phyloP scores from a whole-genome alignment of 2,113 vertebrate species.

The Nothobranchius furzeri region DNA sequence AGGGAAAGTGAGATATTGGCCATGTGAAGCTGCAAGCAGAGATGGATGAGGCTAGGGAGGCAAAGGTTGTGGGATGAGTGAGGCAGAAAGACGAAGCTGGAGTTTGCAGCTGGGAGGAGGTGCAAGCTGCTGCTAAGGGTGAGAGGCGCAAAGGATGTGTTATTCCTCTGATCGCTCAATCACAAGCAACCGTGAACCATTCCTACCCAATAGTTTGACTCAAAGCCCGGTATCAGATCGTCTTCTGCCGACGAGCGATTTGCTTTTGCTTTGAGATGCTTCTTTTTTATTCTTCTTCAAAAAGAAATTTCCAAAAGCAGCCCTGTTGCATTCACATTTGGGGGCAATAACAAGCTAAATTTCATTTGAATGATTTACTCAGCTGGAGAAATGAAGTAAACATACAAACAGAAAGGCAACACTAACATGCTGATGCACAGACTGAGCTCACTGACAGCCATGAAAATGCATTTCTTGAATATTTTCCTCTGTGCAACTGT shows the following conservation, averaged over 20 bases:
- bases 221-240: constrained; percentile 11
- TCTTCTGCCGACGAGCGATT: neutral
- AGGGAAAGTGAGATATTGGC: constrained; percentile 24
- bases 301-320: constrained; percentile 3
- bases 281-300: constrained; percentile 24
- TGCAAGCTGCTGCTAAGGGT: constrained; percentile 21
- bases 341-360: constrained; percentile 25
- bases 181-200: constrained; percentile 28
- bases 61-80: constrained; percentile 42
- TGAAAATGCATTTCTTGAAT: constrained; percentile 10
- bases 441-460: constrained; percentile 13
- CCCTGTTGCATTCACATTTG: constrained; percentile 23
- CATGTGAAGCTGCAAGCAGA: constrained; percentile 27
- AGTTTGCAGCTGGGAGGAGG: constrained; percentile 8
- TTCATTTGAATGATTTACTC: constrained; percentile 41
- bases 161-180: constrained; percentile 35
- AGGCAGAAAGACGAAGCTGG: constrained; percentile 18
- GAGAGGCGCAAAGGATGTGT: constrained; percentile 25
- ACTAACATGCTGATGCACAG: constrained; percentile 8
- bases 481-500: neutral
- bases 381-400: constrained; percentile 17
- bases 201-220: constrained; percentile 7
- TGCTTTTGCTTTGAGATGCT: constrained; percentile 7
- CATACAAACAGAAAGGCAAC: constrained; percentile 14
- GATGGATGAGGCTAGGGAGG: constrained; percentile 49